Evolutionary conservation across 2,888 invertebrate species (phyloP), one percentile per base, ranked within the genome.

Genomic region (Elegia similella): DNA sequence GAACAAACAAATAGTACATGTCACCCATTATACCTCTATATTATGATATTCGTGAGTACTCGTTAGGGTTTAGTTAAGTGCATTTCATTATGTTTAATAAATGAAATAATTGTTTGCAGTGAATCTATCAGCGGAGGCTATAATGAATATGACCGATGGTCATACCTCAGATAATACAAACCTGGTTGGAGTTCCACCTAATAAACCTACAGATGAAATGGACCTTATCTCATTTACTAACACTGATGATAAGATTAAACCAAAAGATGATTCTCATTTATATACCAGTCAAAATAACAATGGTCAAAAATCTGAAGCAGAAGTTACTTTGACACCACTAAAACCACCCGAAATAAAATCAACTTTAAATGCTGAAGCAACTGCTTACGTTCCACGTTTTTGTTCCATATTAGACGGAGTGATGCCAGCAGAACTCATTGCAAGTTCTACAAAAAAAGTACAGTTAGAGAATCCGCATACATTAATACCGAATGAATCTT

Each of bases 51-150:
- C n/a, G n/a, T n/a, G n/a, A n/a, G n/a, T n/a, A n/a, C n/a, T n/a
- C n/a, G n/a, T n/a, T n/a, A n/a, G n/a, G 23, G 23, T 23, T 23
- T 23, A 38, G n/a, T 38, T n/a, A 3, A 2, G n/a, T 2, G n/a
- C 12, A 38, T 38, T 38, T n/a, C 38, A 8, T 38, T n/a, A 38
- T 2, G 10, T 12, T 38, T 38, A 38, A 38, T 38, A n/a, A 12
- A n/a, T 38, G n/a, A 12, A 38, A 30, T 7, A 34, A 12, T 67
- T 57, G 53, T 54, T 71, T 71, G 29, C 70, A 85, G 85, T 83
- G 55, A 68, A 78, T 60, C 60, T 73, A 52, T 70, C 84, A 2
- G 74, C 80, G 57, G 79, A 84, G 62, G 78, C 76, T 10, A 69
- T 84, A 2, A 77, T 84, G 75, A 78, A 72, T 58, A 78, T 85